Evolutionary conservation across 2,888 invertebrate genomes (phyloP).

Genomic region (Cryptocephalus primarius): DNA sequence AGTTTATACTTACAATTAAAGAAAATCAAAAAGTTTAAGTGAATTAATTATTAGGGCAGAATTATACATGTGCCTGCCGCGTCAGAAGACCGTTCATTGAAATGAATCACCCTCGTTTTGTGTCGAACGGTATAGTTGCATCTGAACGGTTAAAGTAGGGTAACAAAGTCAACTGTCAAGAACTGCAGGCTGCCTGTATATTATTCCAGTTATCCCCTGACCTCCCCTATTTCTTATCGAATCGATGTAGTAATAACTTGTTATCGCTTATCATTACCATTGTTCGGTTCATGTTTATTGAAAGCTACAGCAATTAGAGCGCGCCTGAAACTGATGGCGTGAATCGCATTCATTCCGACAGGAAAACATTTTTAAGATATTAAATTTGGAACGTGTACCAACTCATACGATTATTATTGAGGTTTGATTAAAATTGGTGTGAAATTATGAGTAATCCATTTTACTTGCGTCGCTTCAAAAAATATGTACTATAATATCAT

Average conservation of each 20-base stretch:
- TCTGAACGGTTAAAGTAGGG: conserved; percentile 16
- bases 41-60: too few relatives aligned
- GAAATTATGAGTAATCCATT: too few relatives aligned
- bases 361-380: too few relatives aligned
- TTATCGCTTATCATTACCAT: conserved; percentile 22
- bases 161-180: conserved; percentile 17
- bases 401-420: too few relatives aligned
- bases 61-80: too few relatives aligned
- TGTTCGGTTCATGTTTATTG: conserved; percentile 16
- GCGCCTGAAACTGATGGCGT: conserved; percentile 6
- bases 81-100: background rate
- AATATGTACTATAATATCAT: too few relatives aligned
- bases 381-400: too few relatives aligned
- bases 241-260: conserved; percentile 20
- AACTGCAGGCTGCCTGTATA: conserved; percentile 10
- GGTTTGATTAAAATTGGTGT: too few relatives aligned
- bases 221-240: conserved; percentile 15
- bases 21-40: too few relatives aligned
- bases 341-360: too few relatives aligned
- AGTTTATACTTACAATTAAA: too few relatives aligned
- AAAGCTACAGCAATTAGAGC: conserved; percentile 10
- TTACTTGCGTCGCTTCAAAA: too few relatives aligned
- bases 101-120: conserved; percentile 14
- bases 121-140: conserved; percentile 13
- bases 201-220: conserved; percentile 6